Percentiles rank a stretch among this genome's conserved stretches.
phyloP scores from a whole-genome alignment of 2,888 invertebrate species.

The Caenorhabditis sulstoni region DNA sequence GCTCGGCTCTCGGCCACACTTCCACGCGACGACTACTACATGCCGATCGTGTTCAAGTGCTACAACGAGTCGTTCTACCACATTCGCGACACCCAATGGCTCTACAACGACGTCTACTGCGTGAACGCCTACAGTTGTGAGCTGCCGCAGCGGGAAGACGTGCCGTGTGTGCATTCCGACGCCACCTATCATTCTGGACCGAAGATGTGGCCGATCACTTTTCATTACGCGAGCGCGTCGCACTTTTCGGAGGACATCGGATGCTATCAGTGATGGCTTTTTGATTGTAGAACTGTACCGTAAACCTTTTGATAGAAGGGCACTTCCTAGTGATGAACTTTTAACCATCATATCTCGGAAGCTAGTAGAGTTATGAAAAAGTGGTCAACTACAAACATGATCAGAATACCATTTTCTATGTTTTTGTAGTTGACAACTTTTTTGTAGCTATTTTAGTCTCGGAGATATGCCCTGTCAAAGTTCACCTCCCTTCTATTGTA shows the following conservation, averaged over 20 bases:
- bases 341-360: too few relatives aligned
- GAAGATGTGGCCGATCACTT: conserved; percentile 52
- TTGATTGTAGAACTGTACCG: too few relatives aligned
- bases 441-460: too few relatives aligned
- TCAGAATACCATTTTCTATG: too few relatives aligned
- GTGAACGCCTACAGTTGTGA: conserved; percentile 57
- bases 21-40: conserved; percentile 43
- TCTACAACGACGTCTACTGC: conserved; percentile 42
- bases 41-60: conserved; percentile 55
- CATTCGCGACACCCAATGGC: conserved; percentile 40
- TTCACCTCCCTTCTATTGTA: too few relatives aligned
- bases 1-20: conserved; percentile 15
- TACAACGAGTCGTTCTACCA: conserved; percentile 50
- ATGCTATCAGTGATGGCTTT: conserved; percentile 53
- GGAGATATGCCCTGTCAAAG: too few relatives aligned
- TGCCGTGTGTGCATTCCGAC: conserved; percentile 50
- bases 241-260: conserved; percentile 41
- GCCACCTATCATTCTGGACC: conserved; percentile 57
- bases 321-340: too few relatives aligned
- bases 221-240: conserved; percentile 37
- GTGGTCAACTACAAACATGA: too few relatives aligned
- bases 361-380: too few relatives aligned
- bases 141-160: conserved; percentile 35
- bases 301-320: too few relatives aligned
- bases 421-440: too few relatives aligned